Conservation (phyloP, 2,888 invertebrate species). For the Didymodactylos carnosus region DNA sequence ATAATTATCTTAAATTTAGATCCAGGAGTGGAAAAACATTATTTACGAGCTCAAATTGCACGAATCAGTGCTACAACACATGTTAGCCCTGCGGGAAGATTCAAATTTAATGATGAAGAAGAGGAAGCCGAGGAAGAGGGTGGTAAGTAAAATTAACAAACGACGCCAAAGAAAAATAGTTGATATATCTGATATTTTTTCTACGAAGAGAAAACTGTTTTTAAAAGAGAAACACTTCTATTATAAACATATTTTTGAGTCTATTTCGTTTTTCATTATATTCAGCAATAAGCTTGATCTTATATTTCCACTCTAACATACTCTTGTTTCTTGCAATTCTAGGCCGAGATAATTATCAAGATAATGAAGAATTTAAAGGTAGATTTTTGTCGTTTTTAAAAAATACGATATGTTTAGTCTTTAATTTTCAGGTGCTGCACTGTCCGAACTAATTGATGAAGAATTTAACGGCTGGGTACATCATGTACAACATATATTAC, state of each 20-base stretch:
- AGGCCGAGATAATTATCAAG: background rate
- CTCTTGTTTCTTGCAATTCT: no score
- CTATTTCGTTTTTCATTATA: no score
- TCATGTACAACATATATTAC: conserved; percentile 52
- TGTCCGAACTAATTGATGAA: background rate
- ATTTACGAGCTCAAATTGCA: conserved; percentile 60
- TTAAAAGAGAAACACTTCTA: no score
- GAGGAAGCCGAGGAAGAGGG: conserved; percentile 11
- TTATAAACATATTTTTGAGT: no score
- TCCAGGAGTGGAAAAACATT: conserved; percentile 60
- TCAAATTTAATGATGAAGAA: conserved; percentile 43
- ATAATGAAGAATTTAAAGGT: background rate
- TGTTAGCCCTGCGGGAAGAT: conserved; percentile 52
- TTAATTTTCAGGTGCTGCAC: background rate
- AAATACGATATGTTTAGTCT: no score
- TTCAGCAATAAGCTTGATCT: no score
- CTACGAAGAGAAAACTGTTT: no score
- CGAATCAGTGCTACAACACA: conserved; percentile 61
- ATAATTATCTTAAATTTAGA: no score
- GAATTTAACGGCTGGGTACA: conserved; percentile 35
- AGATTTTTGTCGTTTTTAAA: no score
- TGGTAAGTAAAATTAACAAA: background rate
- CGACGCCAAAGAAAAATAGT: no score
- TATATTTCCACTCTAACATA: no score
- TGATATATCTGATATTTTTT: no score